Evolutionary conservation across 92 coral and sea anemone species (phyloP).

Genomic region (Epizoanthus rinbou): DNA sequence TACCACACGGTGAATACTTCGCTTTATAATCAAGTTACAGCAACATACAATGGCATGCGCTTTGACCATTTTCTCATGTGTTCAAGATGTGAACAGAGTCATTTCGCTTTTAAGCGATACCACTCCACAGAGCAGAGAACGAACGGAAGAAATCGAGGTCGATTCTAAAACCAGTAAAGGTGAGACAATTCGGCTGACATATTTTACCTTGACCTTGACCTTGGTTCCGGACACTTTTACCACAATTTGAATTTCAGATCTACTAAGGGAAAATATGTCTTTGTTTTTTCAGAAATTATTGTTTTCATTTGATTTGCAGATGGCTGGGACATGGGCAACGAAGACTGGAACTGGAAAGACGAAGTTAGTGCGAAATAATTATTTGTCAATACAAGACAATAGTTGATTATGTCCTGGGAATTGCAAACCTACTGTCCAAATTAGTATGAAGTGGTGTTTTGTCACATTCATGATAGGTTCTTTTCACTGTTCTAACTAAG

Average conservation of each 20-base stretch:
- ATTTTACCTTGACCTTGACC: neutral
- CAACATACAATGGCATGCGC: conserved; percentile 76
- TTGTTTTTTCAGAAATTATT: too few relatives aligned
- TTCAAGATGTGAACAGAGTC: conserved; percentile 85
- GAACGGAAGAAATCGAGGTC: conserved; percentile 49
- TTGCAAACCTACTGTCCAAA: too few relatives aligned
- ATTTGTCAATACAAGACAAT: neutral
- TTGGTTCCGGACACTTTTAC: neutral
- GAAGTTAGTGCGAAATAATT: conserved; percentile 10
- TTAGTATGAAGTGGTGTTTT: too few relatives aligned
- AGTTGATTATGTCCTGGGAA: neutral
- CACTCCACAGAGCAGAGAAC: conserved; percentile 20
- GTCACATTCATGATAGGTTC: too few relatives aligned
- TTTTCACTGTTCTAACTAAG: too few relatives aligned
- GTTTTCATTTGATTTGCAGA: conserved; percentile 44
- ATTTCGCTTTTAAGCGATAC: conserved; percentile 70
- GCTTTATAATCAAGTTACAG: neutral
- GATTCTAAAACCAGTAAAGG: conserved; percentile 4
- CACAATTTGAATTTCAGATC: too few relatives aligned
- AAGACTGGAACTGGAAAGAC: conserved; percentile 82
- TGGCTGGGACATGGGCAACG: conserved; percentile 64
- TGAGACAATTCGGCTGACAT: neutral
- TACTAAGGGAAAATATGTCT: too few relatives aligned
- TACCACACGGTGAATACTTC: neutral
- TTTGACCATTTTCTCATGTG: conserved; percentile 79